phyloP scores from a whole-genome alignment of 2,888 invertebrate species.

The Drosophila affinis region DNA sequence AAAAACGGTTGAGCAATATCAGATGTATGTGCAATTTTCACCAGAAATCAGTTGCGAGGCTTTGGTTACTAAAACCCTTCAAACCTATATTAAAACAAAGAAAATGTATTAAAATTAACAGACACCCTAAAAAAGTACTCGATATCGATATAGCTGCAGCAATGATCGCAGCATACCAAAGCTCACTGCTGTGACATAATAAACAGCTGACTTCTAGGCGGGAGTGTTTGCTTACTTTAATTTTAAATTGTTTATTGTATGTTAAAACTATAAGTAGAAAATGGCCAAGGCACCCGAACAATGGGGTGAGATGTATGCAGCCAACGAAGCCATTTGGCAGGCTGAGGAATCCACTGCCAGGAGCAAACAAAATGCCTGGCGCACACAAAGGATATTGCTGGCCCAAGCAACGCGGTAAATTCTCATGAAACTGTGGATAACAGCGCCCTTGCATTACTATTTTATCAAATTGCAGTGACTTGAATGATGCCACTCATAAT shows the following conservation, averaged over 20 bases:
- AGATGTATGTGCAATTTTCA: neutral
- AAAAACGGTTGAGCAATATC: neutral
- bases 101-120: too few relatives aligned
- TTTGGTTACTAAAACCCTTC: neutral
- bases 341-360: conserved; percentile 1
- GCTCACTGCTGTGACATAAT: too few relatives aligned
- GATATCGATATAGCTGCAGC: too few relatives aligned
- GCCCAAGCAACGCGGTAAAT: conserved; percentile 50
- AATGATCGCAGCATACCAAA: too few relatives aligned
- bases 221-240: conserved; percentile 9
- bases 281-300: neutral
- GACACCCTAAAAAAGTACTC: too few relatives aligned
- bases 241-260: neutral
- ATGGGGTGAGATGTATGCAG: conserved; percentile 26
- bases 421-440: neutral
- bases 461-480: conserved; percentile 26
- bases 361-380: conserved; percentile 59
- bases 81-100: too few relatives aligned
- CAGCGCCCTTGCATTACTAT: neutral
- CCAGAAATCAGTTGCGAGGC: neutral
- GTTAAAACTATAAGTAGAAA: neutral
- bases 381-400: conserved; percentile 59
- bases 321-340: conserved; percentile 36
- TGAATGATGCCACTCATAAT: conserved; percentile 6
- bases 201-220: conserved; percentile 8